Base-by-base conservation (phyloP, 1,140 invertebrate genomes). In the Diabrotica undecimpunctata region DNA sequence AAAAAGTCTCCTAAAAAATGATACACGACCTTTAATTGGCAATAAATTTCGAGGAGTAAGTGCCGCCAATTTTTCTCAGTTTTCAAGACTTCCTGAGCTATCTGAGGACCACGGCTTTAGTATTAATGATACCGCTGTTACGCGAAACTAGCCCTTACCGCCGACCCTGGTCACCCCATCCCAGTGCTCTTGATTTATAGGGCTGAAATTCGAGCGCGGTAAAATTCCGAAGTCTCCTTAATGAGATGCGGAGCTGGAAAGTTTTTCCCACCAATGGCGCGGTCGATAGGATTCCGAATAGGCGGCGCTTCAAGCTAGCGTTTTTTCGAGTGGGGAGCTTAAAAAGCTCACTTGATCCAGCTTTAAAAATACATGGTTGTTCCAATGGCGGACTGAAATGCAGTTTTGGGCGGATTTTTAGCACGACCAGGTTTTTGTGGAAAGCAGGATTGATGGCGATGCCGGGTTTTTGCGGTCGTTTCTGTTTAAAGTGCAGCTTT, bases 361-460 rank as follows among this genome's bases (percentile, higher is more conserved):
- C 75, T 76, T 77, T 75, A 76, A 77, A 77, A 77, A 77, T 77
- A 76, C 72, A 77, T 77, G 54, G 70, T 66, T 67, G 72, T 76
- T 75, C 75, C 72, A 76, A 77, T 76, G 73, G 76, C 74, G 65
- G 76, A 71, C 71, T 70, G 75, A 71, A 76, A 73, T 68, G 68
- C 62, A 74, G 72, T 76, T 76, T 75, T 72, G 67, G 73, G 67
- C 58, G 62, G 66, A 61, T 74, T 77, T 72, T 70, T 69, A 14
- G 38, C 58, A 54, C 46, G 54, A 64, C 54, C 41, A 50, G 70
- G 67, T 74, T 72, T 74, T 73, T 70, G 71, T 67, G 72, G 70
- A 71, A 71, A 67, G 72, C 54, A 74, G 75, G 71, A 70, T 70
- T 74, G 74, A 75, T 73, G 66, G 69, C 53, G 65, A 61, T 54